Conservation (phyloP, 2,113 vertebrate genomes). For the Caretta caretta region DNA sequence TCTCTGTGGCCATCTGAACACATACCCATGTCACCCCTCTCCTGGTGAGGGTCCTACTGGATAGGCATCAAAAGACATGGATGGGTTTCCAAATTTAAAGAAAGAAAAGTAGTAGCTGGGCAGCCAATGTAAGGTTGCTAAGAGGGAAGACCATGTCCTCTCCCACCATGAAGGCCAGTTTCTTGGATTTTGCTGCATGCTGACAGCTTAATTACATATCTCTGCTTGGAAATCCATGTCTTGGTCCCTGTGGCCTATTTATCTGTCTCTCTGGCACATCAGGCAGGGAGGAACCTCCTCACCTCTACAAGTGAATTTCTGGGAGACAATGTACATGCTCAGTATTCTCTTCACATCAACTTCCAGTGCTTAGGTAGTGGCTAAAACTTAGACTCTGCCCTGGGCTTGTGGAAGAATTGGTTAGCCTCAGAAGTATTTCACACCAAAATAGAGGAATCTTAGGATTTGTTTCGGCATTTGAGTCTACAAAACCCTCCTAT, state of each 20-base stretch:
- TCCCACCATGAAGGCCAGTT: neutral
- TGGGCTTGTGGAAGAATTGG: neutral
- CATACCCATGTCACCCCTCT: neutral
- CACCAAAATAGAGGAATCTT: neutral
- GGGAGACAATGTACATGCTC: neutral
- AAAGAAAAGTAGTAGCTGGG: neutral
- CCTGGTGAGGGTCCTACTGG: neutral
- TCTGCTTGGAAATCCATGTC: neutral
- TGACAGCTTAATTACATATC: neutral
- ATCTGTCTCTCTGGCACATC: neutral
- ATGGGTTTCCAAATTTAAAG: neutral
- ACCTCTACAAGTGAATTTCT: neutral
- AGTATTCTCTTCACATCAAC: neutral
- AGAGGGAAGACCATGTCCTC: neutral
- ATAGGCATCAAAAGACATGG: neutral
- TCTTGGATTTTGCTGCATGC: neutral
- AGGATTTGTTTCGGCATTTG: neutral
- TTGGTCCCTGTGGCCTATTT: neutral
- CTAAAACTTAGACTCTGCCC: neutral
- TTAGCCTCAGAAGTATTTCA: neutral
- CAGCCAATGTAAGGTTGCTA: neutral
- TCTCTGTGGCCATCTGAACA: neutral
- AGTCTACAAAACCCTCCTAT: neutral
- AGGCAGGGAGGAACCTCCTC: neutral
- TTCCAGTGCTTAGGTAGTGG: accelerated